A percentile compares a stretch with the other conserved stretches of the same genome.
Conservation (phyloP, 2,797 vertebrate genomes). For the Aulostomus chinensis region DNA sequence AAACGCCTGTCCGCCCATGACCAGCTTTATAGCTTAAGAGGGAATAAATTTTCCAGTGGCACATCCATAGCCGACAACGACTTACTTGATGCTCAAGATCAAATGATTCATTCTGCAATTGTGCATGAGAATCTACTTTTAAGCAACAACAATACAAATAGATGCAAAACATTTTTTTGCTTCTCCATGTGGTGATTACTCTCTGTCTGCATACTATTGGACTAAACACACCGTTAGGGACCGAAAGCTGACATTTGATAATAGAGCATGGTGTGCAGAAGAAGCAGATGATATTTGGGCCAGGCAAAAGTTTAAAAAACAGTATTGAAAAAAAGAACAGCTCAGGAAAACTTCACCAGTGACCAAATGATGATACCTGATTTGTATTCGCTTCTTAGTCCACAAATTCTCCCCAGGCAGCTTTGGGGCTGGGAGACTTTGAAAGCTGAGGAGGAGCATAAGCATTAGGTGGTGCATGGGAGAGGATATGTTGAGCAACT, state of each 20-base stretch:
- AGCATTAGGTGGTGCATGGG: constrained; percentile 35
- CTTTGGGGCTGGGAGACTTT: constrained; percentile 59
- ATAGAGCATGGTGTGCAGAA: constrained; percentile 33
- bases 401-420: constrained; percentile 47
- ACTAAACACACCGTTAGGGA: constrained; percentile 49
- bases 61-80: constrained; percentile 63
- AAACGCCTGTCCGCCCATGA: constrained; percentile 73
- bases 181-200: constrained; percentile 51
- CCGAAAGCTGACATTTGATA: constrained; percentile 59
- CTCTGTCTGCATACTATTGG: constrained; percentile 58
- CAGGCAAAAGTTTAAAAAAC: constrained; percentile 41
- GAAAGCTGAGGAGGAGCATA: constrained; percentile 53
- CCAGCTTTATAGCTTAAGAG: constrained; percentile 68
- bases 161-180: constrained; percentile 14
- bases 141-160: constrained; percentile 64
- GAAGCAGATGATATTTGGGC: constrained; percentile 30
- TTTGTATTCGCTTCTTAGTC: constrained; percentile 64
- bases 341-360: constrained; percentile 40
- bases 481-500: too few relatives aligned
- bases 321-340: constrained; percentile 38
- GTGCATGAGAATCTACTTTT: constrained; percentile 75
- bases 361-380: constrained; percentile 50
- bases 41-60: constrained; percentile 76
- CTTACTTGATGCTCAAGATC: constrained; percentile 74
- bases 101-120: constrained; percentile 75